Conservation (phyloP, 2,888 invertebrate genomes). For the Drosophila meridionalis region DNA sequence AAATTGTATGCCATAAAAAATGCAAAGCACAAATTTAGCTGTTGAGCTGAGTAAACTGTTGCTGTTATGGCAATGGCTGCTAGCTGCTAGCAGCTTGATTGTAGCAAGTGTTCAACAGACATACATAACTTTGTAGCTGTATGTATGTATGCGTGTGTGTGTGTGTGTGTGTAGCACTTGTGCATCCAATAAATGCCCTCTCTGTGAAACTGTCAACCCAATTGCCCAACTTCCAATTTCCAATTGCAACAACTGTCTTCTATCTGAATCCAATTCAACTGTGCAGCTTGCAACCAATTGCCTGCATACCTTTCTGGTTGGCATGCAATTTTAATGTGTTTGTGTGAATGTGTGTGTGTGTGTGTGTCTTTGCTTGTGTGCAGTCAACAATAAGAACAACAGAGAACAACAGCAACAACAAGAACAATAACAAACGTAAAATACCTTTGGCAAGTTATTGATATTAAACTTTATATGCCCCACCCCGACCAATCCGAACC, state of each 20-base stretch:
- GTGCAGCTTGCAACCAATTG: slow-evolving; percentile 16
- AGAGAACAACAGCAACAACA: slow-evolving; percentile 29
- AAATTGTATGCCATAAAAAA: slow-evolving; percentile 26
- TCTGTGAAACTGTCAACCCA: slow-evolving; percentile 39
- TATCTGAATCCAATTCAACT: slow-evolving; percentile 3
- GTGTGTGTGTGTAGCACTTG: slow-evolving; percentile 14
- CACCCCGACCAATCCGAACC: not conserved
- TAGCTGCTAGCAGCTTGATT: slow-evolving; percentile 14
- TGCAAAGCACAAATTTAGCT: slow-evolving; percentile 20
- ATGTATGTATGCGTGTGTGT: not conserved
- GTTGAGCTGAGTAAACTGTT: slow-evolving; percentile 33
- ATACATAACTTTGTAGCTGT: slow-evolving; percentile 1
- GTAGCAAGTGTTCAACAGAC: slow-evolving; percentile 22
- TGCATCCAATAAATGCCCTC: slow-evolving; percentile 39
- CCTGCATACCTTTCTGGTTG: slow-evolving; percentile 44
- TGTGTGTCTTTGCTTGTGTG: slow-evolving; percentile 17
- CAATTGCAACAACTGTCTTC: slow-evolving; percentile 15
- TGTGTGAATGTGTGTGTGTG: slow-evolving; percentile 5
- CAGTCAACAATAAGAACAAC: slow-evolving; percentile 31
- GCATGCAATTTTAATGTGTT: slow-evolving; percentile 76
- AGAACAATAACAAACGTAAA: slow-evolving; percentile 2
- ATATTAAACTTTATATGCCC: slow-evolving; percentile 51
- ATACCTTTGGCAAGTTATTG: slow-evolving; percentile 44
- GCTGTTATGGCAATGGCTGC: slow-evolving; percentile 16
- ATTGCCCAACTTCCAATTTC: slow-evolving; percentile 32